Conservation (phyloP, 2,888 invertebrate genomes). For the Alviniconcha strummeri region DNA sequence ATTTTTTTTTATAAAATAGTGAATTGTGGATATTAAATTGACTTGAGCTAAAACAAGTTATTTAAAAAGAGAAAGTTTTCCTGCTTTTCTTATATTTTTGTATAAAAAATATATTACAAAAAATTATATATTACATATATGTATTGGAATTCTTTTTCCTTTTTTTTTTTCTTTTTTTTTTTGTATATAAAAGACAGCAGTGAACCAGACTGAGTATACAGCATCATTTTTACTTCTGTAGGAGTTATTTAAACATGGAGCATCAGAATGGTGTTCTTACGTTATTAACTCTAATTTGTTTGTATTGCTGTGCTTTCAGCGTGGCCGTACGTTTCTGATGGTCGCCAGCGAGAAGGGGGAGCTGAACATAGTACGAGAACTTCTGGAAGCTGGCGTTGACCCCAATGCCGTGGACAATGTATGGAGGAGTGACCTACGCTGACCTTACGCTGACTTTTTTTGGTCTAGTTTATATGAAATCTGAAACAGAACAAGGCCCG, state of each 20-base stretch:
- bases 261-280: no score
- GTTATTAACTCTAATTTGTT: no score
- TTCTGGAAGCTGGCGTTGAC: slow-evolving; percentile 65
- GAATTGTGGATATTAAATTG: background rate
- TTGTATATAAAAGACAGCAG: no score
- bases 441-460: background rate
- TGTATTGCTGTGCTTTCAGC: slow-evolving; percentile 51
- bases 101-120: background rate
- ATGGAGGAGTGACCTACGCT: slow-evolving; percentile 39
- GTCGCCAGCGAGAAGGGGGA: slow-evolving; percentile 69
- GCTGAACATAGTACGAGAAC: slow-evolving; percentile 64
- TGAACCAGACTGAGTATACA: no score
- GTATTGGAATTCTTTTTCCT: no score
- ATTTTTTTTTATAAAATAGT: no score
- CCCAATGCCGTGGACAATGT: slow-evolving; percentile 72
- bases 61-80: background rate
- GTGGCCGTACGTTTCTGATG: slow-evolving; percentile 71
- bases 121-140: no score
- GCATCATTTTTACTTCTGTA: no score
- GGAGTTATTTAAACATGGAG: no score
- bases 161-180: no score
- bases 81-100: background rate
- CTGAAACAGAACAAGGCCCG: no score
- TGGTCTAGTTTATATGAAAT: background rate
- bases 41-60: background rate